Conservation (phyloP, 2,113 vertebrate species). For the Vicugna pacos region DNA sequence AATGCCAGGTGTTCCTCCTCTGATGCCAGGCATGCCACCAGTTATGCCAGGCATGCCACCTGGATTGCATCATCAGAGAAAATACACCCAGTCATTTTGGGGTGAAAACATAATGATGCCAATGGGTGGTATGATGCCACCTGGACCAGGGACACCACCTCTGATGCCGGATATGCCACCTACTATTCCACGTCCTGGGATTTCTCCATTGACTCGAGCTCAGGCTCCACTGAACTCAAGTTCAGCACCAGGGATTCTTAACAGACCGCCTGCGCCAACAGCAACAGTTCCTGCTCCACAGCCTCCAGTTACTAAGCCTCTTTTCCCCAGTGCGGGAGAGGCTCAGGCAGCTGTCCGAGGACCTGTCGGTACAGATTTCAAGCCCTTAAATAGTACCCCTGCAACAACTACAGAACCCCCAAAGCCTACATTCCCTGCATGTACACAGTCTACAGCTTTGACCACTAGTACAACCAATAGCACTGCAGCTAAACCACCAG, state of each 20-base stretch:
- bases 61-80: constrained; percentile 92
- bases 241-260: constrained; percentile 91
- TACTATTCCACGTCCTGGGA: constrained; percentile 95
- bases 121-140: constrained; percentile 95
- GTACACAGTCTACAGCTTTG: constrained; percentile 95
- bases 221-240: constrained; percentile 84
- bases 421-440: constrained; percentile 99
- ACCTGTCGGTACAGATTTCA: constrained; percentile 93
- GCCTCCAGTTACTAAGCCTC: constrained; percentile 95
- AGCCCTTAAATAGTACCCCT: constrained; percentile 92
- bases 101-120: constrained; percentile 94
- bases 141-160: constrained; percentile 92
- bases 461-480: constrained; percentile 96
- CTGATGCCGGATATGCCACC: constrained; percentile 96
- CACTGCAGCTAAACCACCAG: constrained; percentile 96
- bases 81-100: constrained; percentile 91
- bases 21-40: constrained; percentile 95
- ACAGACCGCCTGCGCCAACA: constrained; percentile 90
- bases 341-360: constrained; percentile 94
- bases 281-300: constrained; percentile 89
- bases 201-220: constrained; percentile 94
- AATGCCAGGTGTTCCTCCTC: constrained; percentile 96
- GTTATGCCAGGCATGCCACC: constrained; percentile 95
- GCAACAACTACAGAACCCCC: constrained; percentile 93
- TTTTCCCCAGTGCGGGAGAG: constrained; percentile 99